phyloP scores from a whole-genome alignment of 2,888 invertebrate species.

The Gasteruption jaculator region DNA sequence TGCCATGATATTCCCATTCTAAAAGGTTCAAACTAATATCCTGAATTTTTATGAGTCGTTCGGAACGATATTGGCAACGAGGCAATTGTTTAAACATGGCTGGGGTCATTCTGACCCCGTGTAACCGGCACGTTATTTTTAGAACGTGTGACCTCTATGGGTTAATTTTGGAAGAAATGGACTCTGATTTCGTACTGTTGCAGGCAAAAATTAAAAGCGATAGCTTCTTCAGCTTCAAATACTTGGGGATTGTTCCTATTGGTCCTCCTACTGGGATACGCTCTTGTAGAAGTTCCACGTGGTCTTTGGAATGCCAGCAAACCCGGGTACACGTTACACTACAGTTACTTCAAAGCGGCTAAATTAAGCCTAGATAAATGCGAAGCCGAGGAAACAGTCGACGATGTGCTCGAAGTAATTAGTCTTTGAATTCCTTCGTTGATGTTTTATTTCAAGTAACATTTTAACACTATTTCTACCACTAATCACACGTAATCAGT shows the following conservation, averaged over 20 bases:
- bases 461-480: not conserved
- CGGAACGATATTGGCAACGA: no score
- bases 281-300: slow-evolving; percentile 92
- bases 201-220: slow-evolving; percentile 86
- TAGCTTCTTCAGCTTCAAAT: slow-evolving; percentile 97
- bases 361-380: slow-evolving; percentile 92
- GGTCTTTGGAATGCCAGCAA: slow-evolving; percentile 88
- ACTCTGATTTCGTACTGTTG: not conserved
- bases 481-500: not conserved
- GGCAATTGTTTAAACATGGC: no score
- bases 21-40: no score
- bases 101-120: no score
- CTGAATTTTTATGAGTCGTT: no score
- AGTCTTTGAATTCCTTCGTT: not conserved
- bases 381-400: slow-evolving; percentile 95
- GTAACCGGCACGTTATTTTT: no score
- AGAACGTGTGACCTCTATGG: no score
- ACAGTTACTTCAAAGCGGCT: slow-evolving; percentile 89
- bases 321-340: slow-evolving; percentile 76
- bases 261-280: slow-evolving; percentile 89
- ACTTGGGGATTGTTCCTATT: slow-evolving; percentile 98
- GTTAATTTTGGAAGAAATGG: not conserved
- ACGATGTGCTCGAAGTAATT: slow-evolving; percentile 86
- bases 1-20: no score
- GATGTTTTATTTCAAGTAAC: not conserved